Evolutionary conservation across 2,113 vertebrate species (phyloP).

Genomic region (Leptocoma aspasia): DNA sequence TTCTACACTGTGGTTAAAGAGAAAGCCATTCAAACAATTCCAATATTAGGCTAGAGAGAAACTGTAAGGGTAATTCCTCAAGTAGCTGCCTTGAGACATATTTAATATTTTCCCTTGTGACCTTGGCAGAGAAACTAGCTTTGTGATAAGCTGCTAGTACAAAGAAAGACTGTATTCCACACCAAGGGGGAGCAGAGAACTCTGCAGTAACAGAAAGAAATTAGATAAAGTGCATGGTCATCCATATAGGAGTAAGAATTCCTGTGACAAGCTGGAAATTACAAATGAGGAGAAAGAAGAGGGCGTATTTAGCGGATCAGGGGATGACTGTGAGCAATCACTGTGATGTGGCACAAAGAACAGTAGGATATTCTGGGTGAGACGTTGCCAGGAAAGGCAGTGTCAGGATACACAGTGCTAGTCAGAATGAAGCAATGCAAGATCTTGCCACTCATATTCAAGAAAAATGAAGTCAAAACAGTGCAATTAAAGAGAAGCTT

Average conservation of each 20-base stretch:
- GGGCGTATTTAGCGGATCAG: not conserved
- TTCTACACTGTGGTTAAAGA: not conserved
- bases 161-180: not conserved
- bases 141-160: not conserved
- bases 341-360: not conserved
- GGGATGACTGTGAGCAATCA: slow-evolving; percentile 17
- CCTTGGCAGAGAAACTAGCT: not conserved
- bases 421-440: not conserved
- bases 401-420: not conserved
- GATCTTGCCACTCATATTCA: not conserved
- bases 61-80: not conserved
- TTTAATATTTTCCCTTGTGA: not conserved
- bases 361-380: not conserved
- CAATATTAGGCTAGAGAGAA: not conserved
- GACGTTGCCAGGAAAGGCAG: not conserved
- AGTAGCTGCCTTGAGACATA: not conserved
- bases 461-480: not conserved
- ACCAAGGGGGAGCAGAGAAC: not conserved
- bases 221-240: not conserved
- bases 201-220: not conserved
- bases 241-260: not conserved
- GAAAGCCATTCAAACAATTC: not conserved
- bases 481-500: not conserved
- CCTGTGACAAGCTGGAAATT: slow-evolving; percentile 9
- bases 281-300: not conserved